Percentiles rank a stretch among this genome's conserved stretches.
Conservation (phyloP, 2,113 vertebrate species). For the Perccottus glenii region DNA sequence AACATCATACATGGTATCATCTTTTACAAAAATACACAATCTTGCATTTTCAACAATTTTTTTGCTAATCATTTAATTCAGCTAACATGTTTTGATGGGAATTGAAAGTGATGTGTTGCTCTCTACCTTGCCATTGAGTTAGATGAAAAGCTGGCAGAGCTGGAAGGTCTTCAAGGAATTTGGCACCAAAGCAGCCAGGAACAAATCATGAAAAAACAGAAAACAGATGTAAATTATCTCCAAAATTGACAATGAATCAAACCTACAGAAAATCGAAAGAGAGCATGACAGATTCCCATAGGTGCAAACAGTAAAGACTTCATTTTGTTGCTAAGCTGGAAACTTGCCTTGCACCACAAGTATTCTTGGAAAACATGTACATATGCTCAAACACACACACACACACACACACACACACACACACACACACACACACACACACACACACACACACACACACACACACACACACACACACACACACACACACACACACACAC, state of each 20-base stretch:
- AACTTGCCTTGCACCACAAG: neutral
- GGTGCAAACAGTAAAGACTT: conserved; percentile 9
- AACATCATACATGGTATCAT: too few species aligned
- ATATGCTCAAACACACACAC: neutral
- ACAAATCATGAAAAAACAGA: neutral
- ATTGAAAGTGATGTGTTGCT: neutral
- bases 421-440: conserved; percentile 5
- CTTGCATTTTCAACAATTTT: neutral
- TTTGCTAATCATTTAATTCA: neutral
- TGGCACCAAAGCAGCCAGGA: conserved; percentile 5
- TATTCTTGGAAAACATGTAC: conserved; percentile 7
- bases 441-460: neutral
- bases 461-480: too few species aligned
- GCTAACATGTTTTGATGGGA: neutral
- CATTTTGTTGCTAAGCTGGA: neutral
- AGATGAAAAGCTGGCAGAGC: conserved; percentile 77
- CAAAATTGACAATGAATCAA: neutral
- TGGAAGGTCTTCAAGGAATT: conserved; percentile 75
- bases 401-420: neutral
- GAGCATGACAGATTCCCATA: conserved; percentile 13
- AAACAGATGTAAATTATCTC: neutral
- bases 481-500: conserved; percentile 15
- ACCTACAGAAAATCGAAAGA: neutral
- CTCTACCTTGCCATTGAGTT: conserved; percentile 72
- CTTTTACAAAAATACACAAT: too few species aligned